Evolutionary conservation across 2,888 invertebrate species (phyloP), one percentile per base, ranked within the genome.

Genomic region (Drosophila greeni): DNA sequence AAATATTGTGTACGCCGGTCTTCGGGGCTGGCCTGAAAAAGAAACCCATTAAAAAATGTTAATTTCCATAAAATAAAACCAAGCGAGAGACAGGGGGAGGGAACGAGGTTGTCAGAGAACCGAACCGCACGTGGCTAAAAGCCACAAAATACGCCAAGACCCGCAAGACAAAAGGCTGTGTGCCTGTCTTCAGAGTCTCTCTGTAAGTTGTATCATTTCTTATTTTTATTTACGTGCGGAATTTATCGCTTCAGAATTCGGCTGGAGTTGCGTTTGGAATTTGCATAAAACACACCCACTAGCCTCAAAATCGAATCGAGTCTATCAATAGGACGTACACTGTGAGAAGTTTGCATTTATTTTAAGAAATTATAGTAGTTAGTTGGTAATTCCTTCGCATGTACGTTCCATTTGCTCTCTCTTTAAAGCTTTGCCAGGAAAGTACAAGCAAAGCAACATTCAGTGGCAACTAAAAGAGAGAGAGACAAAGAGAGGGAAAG

Each of bases 31-130:
- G 49, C 37, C 57, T 34, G 56, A 37, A 70, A 76, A 53, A 69
- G 55, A 78, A 81, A 66, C 54, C 74, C 68, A 78, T 78, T 78
- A 81, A 81, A 77, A 78, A 76, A 76, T 81, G 76, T 78, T 78
- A 74, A 78, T 78, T 81, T 78, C 74, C 76, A 81, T 74, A 72
- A 81, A 74, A 61, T 26, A 51, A 60, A 66, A 61, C 37, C 49
- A 39, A 39, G 18, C 12, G n/a, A 34, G 48, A 40, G 45, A 12
- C 20, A n/a, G n/a, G 9, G 36, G 34, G 26, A 16, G 36, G 34
- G 26, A 39, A 24, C 9, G 37, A 42, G 43, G 34, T 16, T 33
- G 31, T 0, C 14, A 31, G 53, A 57, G 66, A 37, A 56, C 34
- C 70, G 66, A 40, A 56, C 34, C 70, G 78, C 78, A 78, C 82